Evolutionary conservation across 2,113 vertebrate genomes (phyloP).

Genomic region (Ptilorrhoa leucosticta): DNA sequence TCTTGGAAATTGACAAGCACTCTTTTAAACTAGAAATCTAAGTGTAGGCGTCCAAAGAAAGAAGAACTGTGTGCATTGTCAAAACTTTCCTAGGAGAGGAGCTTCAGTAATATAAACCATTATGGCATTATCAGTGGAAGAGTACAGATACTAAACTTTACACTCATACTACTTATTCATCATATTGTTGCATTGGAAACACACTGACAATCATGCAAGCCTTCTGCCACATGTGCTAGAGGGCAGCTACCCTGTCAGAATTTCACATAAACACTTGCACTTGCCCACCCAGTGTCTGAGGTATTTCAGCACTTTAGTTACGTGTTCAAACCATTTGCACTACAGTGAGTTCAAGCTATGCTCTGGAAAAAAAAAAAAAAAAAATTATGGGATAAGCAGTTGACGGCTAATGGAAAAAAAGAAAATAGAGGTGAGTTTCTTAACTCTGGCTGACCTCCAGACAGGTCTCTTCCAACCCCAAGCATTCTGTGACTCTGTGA

Average conservation of each 20-base stretch:
- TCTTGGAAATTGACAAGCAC: not conserved
- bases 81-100: not conserved
- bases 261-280: not conserved
- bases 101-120: not conserved
- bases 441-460: not conserved
- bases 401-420: not conserved
- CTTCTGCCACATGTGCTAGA: not conserved
- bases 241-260: not conserved
- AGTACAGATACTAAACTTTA: not conserved
- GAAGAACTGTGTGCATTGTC: not conserved
- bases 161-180: not conserved
- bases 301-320: not conserved
- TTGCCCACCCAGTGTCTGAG: not conserved
- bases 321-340: not conserved
- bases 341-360: not conserved
- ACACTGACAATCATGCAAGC: not conserved
- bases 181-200: not conserved
- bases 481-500: not conserved
- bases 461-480: not conserved
- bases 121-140: not conserved
- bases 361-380: not conserved
- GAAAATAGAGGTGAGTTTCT: not conserved
- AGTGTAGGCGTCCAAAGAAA: not conserved
- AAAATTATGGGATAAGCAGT: not conserved
- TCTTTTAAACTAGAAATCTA: not conserved